A percentile compares a stretch with the other conserved stretches of the same genome.
phyloP scores from a whole-genome alignment of 2,888 invertebrate species.

The Epicampocera succincta region DNA sequence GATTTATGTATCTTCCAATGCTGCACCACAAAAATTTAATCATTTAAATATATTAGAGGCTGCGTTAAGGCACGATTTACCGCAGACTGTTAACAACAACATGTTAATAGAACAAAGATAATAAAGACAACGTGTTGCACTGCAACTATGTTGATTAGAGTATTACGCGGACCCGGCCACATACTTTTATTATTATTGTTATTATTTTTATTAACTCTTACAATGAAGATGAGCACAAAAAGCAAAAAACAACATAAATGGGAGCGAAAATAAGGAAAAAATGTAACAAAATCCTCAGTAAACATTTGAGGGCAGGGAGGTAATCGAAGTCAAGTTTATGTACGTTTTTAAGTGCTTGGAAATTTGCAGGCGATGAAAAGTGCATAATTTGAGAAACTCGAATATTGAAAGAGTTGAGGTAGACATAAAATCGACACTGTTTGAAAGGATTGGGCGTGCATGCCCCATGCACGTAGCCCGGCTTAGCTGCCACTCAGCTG shows the following conservation, averaged over 20 bases:
- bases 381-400: background rate
- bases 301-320: constrained; percentile 9
- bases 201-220: constrained; percentile 42
- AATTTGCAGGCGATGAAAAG: background rate
- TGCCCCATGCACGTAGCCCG: constrained; percentile 31
- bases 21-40: constrained; percentile 21
- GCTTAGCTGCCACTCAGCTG: constrained; percentile 7
- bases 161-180: constrained; percentile 8
- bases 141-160: constrained; percentile 25
- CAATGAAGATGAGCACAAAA: constrained; percentile 47
- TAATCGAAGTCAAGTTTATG: background rate
- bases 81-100: constrained; percentile 58
- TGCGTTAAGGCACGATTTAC: constrained; percentile 31
- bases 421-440: constrained; percentile 65
- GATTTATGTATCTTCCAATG: background rate
- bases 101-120: constrained; percentile 57
- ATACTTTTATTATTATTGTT: constrained; percentile 35
- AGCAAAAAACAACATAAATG: constrained; percentile 26
- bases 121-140: constrained; percentile 58
- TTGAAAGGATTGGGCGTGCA: constrained; percentile 61
- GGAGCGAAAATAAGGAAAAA: constrained; percentile 11
- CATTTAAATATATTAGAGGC: background rate
- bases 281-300: constrained; percentile 41
- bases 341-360: constrained; percentile 4
- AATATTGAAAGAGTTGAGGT: constrained; percentile 20